These are phyloP conservation scores for Arctia plantaginis DNA, from an alignment of 2,888 invertebrate species.

Conservation along the genomic window DNA sequence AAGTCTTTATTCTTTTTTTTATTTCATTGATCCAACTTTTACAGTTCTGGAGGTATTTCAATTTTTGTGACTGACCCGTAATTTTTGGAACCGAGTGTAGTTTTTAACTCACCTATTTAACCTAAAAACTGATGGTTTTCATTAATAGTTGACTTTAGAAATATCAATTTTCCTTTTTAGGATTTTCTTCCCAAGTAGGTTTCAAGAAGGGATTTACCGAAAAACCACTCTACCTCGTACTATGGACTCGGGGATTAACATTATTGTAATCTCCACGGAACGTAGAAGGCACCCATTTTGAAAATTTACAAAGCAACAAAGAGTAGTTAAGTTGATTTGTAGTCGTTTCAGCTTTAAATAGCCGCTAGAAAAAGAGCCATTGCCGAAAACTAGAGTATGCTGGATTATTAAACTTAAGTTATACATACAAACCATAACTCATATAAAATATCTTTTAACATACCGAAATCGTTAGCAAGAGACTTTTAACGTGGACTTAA, in stretches of 20 bases:
- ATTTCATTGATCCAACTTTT: too few species aligned
- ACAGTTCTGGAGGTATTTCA: too few species aligned
- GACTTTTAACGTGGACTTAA: background rate
- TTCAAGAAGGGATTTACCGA: too few species aligned
- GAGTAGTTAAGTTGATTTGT: slow-evolving; percentile 41
- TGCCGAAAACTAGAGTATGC: slow-evolving; percentile 30
- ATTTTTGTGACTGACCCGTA: too few species aligned
- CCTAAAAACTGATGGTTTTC: too few species aligned
- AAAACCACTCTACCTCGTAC: background rate
- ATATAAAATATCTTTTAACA: background rate
- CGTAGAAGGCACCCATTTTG: slow-evolving; percentile 8
- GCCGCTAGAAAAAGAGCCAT: slow-evolving; percentile 20
- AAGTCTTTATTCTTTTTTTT: too few species aligned
- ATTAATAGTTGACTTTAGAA: too few species aligned
- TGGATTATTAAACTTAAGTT: slow-evolving; percentile 16
- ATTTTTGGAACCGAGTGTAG: too few species aligned
- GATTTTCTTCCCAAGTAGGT: too few species aligned
- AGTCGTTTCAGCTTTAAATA: slow-evolving; percentile 33
- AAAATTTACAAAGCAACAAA: slow-evolving; percentile 31
- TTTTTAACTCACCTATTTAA: too few species aligned
- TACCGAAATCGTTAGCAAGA: background rate
- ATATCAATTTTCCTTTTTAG: too few species aligned
- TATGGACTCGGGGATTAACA: background rate
- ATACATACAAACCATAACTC: background rate
- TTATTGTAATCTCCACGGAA: slow-evolving; percentile 5